phyloP scores from a whole-genome alignment of 2,888 invertebrate genomes.

The Ennomos fuscantarius region DNA sequence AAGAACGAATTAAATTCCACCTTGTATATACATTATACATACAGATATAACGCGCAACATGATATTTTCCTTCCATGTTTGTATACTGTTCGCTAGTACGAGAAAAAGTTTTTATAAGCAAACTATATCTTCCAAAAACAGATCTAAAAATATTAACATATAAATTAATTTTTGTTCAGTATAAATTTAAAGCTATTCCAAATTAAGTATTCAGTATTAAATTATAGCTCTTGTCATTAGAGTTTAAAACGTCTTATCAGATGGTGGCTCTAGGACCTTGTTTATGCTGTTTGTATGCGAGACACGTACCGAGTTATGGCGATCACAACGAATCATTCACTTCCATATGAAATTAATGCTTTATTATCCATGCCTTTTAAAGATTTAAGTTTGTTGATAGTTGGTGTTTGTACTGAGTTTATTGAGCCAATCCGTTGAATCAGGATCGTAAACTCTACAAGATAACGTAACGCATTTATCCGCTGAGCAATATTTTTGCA shows the following conservation, averaged over 20 bases:
- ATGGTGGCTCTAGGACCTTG: conserved; percentile 48
- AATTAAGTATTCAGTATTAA: conserved; percentile 22
- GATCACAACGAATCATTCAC: conserved; percentile 63
- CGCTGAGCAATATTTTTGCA: no score
- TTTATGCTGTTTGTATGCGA: conserved; percentile 56
- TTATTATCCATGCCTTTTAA: conserved; percentile 22
- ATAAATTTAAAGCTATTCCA: no score
- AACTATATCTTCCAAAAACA: no score
- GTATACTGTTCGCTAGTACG: no score
- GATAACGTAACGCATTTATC: background rate
- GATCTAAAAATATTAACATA: no score
- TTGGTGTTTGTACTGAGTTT: background rate
- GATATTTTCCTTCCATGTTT: no score
- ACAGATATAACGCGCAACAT: no score
- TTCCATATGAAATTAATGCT: conserved; percentile 46
- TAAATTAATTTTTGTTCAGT: no score
- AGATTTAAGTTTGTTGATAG: conserved; percentile 1
- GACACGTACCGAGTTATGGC: conserved; percentile 71
- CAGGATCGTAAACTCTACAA: background rate
- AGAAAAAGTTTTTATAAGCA: no score
- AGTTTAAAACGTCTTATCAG: conserved; percentile 16
- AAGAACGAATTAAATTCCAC: no score
- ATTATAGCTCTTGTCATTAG: conserved; percentile 24
- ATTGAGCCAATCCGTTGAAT: background rate
- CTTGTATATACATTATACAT: no score